Base-by-base conservation (phyloP, 2,113 vertebrate species). In the Turdus rufiventris region DNA sequence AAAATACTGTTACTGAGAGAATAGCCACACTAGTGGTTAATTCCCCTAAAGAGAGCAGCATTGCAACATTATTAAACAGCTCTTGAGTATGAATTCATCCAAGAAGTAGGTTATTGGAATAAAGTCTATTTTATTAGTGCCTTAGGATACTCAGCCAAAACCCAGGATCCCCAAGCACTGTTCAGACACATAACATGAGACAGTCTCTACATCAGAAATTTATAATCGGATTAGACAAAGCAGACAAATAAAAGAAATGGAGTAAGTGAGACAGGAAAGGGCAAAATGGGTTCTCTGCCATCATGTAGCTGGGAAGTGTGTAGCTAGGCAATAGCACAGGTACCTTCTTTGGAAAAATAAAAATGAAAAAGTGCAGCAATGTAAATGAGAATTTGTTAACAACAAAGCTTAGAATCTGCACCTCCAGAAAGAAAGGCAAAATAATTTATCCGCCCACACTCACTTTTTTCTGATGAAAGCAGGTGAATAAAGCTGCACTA, bases 401-500 rank as follows among this genome's bases (percentile, higher is more conserved):
- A 97, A 96, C 97, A 97, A 95, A 96, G 94, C 96, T 91, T 93
- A 93, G 97, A 96, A 97, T 95, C 96, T 93, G 94, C 93, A 97
- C 96, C 97, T 97, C 94, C 67, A 66, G 97, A 97, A 98, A 97
- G 97, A 97, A 97, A 98, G 93, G 95, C 94, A 96, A 98, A 97
- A 97, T 97, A 97, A 97, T 98, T 97, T 98, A 97, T 98, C 97
- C 97, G 10, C 98, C 97, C 96, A 98, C 97, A 94, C 96, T 95
- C 75, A 79, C 96, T 97, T 97, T 95, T 97, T 97, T 96, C 97
- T 97, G 96, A 97, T 85, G 90, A 97, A 98, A 95, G 97, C 96
- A 98, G 96, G 96, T 98, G 96, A 97, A 96, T 95, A 85, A 97
- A 97, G 97, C 97, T 95, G 95, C 96, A 95, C 95, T 97, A 96